Evolutionary conservation across 2,888 invertebrate species (phyloP), one percentile per base, ranked within the genome.

Genomic region (Pseudolycoriella hygida): DNA sequence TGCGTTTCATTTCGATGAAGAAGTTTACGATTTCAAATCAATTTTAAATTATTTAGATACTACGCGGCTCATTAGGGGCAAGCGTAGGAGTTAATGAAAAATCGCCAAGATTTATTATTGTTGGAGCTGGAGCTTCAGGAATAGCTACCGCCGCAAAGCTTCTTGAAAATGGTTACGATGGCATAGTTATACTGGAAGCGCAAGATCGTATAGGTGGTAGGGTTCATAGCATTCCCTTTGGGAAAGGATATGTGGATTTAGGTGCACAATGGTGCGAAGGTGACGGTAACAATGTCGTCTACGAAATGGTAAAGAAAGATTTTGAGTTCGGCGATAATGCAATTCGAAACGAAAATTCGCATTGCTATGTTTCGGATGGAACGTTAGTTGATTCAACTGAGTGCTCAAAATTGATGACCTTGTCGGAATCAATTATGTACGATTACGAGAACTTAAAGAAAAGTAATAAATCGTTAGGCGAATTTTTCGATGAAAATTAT

Each of bases 191-290:
- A 1, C 54, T 80, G 38, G 80, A 80, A 57, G 76, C 75, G 1
- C 73, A 72, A 50, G 63, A 70, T 50, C 68, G 76, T 32, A 68
- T 79, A 43, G 80, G 80, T 0, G 80, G 80, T 1, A 66, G 80
- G 47, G 66, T 80, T 17, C 53, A 64, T 43, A 69, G 72, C 1
- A 62, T 70, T 2, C 61, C 66, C 1, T 73, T 70, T 51, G 73
- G 68, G 1, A 70, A 70, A 1, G 70, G 68, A 49, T 61, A 71
- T 4, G 64, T 84, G 4, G 85, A 85, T 57, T 55, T 83, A 43
- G 85, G 85, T 1, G 84, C 81, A 40, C 82, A 85, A 52, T 85
- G 84, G 84, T 78, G 51, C 44, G 17, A 83, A 52, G 83, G 84
- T 1, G 77, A 81, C 57, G 64, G 72, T 56, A 69, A 67, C 41